These are phyloP conservation scores for Etheostoma perlongum DNA, from an alignment of 2,797 vertebrate genomes.

Conservation along the genomic window DNA sequence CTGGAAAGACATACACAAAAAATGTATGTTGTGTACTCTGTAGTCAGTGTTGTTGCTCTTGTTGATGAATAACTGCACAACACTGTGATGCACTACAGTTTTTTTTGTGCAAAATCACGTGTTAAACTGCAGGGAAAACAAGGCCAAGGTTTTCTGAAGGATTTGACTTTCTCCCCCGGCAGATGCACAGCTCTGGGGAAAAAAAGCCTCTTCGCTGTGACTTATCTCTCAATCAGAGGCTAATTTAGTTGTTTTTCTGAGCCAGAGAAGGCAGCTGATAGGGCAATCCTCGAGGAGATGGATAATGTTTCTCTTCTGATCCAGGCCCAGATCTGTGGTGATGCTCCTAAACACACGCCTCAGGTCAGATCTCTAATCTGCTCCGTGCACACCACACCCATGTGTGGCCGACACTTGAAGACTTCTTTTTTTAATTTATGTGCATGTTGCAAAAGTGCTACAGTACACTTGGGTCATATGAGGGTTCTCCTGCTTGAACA, in stretches of 20 bases:
- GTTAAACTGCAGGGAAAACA: slow-evolving; percentile 11
- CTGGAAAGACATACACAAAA: neutral
- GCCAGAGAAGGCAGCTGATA: slow-evolving; percentile 42
- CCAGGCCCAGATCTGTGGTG: slow-evolving; percentile 30
- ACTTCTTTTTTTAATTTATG: neutral
- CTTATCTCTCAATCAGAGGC: slow-evolving; percentile 49
- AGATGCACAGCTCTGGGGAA: slow-evolving; percentile 2
- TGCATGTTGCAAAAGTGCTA: neutral
- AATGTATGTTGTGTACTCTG: neutral
- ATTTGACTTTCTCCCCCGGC: neutral
- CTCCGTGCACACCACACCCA: slow-evolving; percentile 14
- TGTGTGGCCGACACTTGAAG: slow-evolving; percentile 7
- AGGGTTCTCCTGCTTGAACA: neutral
- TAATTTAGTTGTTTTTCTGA: slow-evolving; percentile 55
- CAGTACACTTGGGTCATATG: neutral
- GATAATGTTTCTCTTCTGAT: slow-evolving; percentile 50
- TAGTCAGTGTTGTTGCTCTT: neutral
- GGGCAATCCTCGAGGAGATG: slow-evolving; percentile 35
- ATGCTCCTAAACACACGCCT: slow-evolving; percentile 26
- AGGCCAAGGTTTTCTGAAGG: slow-evolving; percentile 29
- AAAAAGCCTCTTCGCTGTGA: neutral
- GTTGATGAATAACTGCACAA: neutral
- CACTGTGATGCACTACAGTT: neutral
- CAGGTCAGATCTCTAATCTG: slow-evolving; percentile 49
- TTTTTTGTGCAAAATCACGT: neutral